These are phyloP conservation scores for Candidula unifasciata DNA, from an alignment of 2,888 invertebrate species.

Conservation along the genomic window DNA sequence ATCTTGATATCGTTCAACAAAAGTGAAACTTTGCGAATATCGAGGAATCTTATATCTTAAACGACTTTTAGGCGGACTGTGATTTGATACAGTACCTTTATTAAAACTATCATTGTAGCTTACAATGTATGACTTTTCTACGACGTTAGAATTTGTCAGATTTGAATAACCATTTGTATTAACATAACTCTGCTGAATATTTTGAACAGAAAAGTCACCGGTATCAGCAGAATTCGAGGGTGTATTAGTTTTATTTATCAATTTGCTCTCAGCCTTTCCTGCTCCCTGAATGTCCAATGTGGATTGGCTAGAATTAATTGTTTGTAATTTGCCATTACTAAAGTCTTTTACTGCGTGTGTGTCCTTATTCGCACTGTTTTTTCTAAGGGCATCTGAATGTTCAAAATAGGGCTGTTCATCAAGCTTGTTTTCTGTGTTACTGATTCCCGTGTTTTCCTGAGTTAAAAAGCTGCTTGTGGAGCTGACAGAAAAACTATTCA, in stretches of 20 bases:
- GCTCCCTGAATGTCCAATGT: not conserved
- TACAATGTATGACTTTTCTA: not conserved
- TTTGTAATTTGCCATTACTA: not conserved
- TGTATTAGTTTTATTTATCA: not conserved
- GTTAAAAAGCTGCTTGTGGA: no score
- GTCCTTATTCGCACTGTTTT: not conserved
- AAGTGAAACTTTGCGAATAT: constrained; percentile 53
- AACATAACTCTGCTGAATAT: not conserved
- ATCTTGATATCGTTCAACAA: constrained; percentile 49
- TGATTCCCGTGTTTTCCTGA: no score
- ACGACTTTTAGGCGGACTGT: not conserved
- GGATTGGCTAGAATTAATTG: not conserved
- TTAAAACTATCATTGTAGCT: not conserved
- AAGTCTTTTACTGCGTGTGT: not conserved
- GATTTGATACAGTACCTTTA: not conserved
- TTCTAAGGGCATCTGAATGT: not conserved
- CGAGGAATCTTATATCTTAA: constrained; percentile 40
- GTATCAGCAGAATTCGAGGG: not conserved
- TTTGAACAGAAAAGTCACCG: not conserved
- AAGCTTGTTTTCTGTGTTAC: not conserved
- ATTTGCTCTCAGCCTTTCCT: not conserved
- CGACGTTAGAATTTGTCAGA: not conserved
- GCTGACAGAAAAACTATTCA: no score
- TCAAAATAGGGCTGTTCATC: not conserved
- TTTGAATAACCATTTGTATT: not conserved